These are phyloP conservation scores for Sebastes wilsoni DNA, from an alignment of 2,797 vertebrate species.

Conservation along the genomic window DNA sequence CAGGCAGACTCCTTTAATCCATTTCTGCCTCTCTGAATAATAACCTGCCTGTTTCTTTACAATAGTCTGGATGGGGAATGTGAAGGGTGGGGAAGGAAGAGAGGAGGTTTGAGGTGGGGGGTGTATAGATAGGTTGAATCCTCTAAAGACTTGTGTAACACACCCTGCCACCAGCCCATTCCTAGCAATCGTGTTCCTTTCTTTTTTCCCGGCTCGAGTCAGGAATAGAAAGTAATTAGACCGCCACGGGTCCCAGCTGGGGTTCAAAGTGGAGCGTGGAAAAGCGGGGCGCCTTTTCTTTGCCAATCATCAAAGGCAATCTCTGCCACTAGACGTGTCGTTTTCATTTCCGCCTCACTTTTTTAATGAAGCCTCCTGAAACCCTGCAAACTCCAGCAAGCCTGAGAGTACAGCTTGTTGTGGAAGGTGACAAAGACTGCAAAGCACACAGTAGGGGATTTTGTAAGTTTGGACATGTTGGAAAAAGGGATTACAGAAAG, in stretches of 20 bases:
- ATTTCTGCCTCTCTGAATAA: constrained; percentile 56
- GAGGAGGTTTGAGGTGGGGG: neutral
- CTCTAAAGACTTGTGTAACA: constrained; percentile 34
- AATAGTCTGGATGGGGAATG: constrained; percentile 23
- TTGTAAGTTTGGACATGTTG: neutral
- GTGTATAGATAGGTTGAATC: constrained; percentile 17
- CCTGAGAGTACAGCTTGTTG: neutral
- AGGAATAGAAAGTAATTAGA: constrained; percentile 86
- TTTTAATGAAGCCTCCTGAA: constrained; percentile 57
- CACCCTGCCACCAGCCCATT: constrained; percentile 39
- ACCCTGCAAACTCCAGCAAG: constrained; percentile 28
- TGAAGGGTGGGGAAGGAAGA: constrained; percentile 9
- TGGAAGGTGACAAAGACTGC: constrained; percentile 1
- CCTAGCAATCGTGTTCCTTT: constrained; percentile 30
- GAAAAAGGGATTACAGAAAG: neutral
- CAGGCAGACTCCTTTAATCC: constrained; percentile 62
- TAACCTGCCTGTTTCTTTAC: constrained; percentile 52
- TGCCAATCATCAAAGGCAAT: constrained; percentile 70
- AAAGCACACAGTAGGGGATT: neutral
- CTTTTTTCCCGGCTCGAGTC: constrained; percentile 54
- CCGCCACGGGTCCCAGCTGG: constrained; percentile 66
- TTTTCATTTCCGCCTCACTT: constrained; percentile 41
- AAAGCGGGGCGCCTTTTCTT: constrained; percentile 48
- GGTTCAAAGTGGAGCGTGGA: constrained; percentile 77
- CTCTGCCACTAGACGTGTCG: constrained; percentile 42